A percentile compares a stretch with the other conserved stretches of the same genome.
These are phyloP conservation scores for Sicus ferrugineus DNA, from an alignment of 2,888 invertebrate species.

Conservation along the genomic window DNA sequence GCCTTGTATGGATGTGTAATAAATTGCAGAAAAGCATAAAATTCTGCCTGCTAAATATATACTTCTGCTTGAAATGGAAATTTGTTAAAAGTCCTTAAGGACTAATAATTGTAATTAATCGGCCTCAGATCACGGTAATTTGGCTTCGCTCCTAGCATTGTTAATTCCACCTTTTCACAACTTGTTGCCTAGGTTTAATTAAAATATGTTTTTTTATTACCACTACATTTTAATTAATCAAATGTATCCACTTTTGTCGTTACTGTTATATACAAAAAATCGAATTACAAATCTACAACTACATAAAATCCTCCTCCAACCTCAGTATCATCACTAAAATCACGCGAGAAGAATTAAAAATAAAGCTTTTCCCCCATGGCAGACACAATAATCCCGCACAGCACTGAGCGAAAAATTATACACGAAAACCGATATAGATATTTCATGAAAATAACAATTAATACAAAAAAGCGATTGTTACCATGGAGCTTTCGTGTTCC, in stretches of 20 bases:
- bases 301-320: constrained; percentile 42
- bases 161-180: constrained; percentile 28
- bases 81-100: too few relatives aligned
- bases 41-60: too few relatives aligned
- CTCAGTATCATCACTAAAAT: constrained; percentile 43
- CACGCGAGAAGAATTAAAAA: constrained; percentile 42
- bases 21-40: too few relatives aligned
- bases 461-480: constrained; percentile 31
- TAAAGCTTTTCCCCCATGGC: constrained; percentile 37
- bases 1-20: too few relatives aligned
- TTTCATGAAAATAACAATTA: constrained; percentile 26
- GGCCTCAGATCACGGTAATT: too few relatives aligned
- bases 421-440: constrained; percentile 29
- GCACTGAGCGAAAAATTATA: constrained; percentile 31
- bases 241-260: constrained; percentile 62
- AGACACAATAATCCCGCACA: constrained; percentile 37
- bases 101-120: too few relatives aligned
- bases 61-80: too few relatives aligned
- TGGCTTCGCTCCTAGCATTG: constrained; percentile 18
- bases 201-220: constrained; percentile 43
- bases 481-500: constrained; percentile 29
- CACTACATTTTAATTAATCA: constrained; percentile 54
- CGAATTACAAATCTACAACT: constrained; percentile 44
- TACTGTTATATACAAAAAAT: constrained; percentile 55
- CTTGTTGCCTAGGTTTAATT: constrained; percentile 35